Base-by-base conservation (phyloP, 2,113 vertebrate genomes). In the Puffinus mauretanicus region DNA sequence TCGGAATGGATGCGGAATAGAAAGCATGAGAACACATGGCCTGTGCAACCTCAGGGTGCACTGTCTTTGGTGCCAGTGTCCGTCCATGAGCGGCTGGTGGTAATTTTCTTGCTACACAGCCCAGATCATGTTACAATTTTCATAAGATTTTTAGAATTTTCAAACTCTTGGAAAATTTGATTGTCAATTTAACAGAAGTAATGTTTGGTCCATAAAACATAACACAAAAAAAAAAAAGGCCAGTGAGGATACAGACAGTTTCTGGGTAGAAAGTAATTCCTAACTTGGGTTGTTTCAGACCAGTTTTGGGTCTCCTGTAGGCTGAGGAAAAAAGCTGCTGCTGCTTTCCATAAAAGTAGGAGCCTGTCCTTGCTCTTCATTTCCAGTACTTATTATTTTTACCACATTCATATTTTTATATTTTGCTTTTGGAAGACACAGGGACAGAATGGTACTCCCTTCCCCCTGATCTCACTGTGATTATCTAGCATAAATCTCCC, bases 381-480 rank as follows among this genome's bases (percentile, higher is more conserved):
- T 88, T 78, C n/a, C 47, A 46, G 61, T 65, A 88, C 85, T 78
- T 64, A 65, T 71, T 61, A 75, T 86, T 91, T 92, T 86, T 42
- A 42, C 90, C 18, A 38, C 67, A 80, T 79, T 87, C 91, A 95
- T 96, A 95, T 94, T 93, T 94, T 96, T 95, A 91, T 62, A 97
- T 97, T 95, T 96, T 97, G 96, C 96, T 93, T 96, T 97, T 91
- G 82, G 84, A 96, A 95, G 94, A 66, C 78, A 88, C 20, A 27
- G 64, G 83, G 42, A 77, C 57, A 76, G 79, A 94, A 87, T 44
- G 94, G 93, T 95, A 62, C 51, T 95, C 38, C 42, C 66, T 90
- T 94, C 72, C 51, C 79, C 84, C 72, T 30, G 58, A 88, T 79
- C 84, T 89, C 14, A 4, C 64, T 82, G 70, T 86, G 64, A 92